Base-by-base conservation (phyloP, 2,113 vertebrate species). In the Gymnocephalus cernua region DNA sequence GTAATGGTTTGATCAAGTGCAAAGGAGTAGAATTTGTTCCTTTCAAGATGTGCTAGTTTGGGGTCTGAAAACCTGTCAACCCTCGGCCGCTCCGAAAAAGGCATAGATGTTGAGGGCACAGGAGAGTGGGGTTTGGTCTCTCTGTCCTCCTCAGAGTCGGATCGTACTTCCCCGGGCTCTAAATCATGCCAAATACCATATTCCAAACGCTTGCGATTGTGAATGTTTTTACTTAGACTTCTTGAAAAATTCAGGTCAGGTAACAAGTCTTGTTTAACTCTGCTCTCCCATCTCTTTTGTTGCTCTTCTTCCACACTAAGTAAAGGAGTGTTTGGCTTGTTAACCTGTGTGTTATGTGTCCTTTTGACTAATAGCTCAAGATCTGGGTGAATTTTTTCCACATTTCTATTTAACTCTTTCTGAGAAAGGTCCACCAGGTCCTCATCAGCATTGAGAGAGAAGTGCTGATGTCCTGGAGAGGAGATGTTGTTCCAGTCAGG, bases 1-100 rank as follows among this genome's bases (percentile, higher is more conserved):
- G 98, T 99, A 93, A 99, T 99, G 59, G 97, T 99, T 91, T 99
- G 97, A 89, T 99, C 98, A 93, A 98, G 92, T 0, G 98, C 97
- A 88, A 97, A 97, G 47, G 98, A 99, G 72, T 98, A 98, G 79
- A 99, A 99, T 75, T 97, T 99, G 88, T 99, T 98, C 83, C 97
- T 98, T 92, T 99, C 98, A 47, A 99, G 95, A 77, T 95, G 91
- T 0, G 97, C 95, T 45, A 97, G 86, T 72, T 98, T 97, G 19
- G 98, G 96, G 64, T 99, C 98, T 84, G 97, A 96, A 76, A 97
- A 90, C 67, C 97, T 97, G 44, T 99, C 97, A 71, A 96, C 95
- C 86, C 96, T 95, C 79, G 96, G 97, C 74, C 98, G 95, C 86
- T 98, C 96, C 79, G 97, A 94, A 94, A 97, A 97, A 93, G 97